Conservation (phyloP, 2,113 vertebrate species). For the Scolopax mira region DNA sequence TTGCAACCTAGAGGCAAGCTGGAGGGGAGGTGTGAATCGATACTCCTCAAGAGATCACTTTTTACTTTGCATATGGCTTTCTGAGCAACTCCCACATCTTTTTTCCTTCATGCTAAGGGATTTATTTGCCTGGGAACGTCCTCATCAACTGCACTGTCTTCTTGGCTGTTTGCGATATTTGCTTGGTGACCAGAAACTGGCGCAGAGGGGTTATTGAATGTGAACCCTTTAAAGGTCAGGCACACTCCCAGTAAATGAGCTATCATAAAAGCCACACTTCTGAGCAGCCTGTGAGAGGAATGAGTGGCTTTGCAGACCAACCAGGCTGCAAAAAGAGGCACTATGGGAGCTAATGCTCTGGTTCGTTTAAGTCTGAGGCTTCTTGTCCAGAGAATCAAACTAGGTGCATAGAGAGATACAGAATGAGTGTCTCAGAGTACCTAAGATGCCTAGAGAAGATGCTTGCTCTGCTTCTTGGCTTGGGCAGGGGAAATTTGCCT, state of each 20-base stretch:
- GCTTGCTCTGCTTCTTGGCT: not conserved
- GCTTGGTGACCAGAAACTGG: constrained; percentile 1
- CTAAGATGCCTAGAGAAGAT: not conserved
- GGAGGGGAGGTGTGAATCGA: not conserved
- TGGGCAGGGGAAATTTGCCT: not conserved
- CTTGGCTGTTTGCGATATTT: not conserved
- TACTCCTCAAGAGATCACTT: not conserved
- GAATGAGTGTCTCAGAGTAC: not conserved
- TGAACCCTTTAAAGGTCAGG: not conserved
- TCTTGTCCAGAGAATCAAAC: not conserved
- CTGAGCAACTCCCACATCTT: not conserved
- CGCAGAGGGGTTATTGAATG: not conserved
- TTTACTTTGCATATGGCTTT: not conserved
- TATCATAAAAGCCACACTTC: not conserved
- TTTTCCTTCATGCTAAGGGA: not conserved
- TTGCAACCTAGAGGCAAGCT: not conserved
- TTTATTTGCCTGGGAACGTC: not conserved
- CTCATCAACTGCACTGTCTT: not conserved
- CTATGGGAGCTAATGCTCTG: not conserved
- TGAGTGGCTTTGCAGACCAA: not conserved
- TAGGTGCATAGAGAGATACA: not conserved
- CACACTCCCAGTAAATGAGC: not conserved
- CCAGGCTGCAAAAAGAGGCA: not conserved
- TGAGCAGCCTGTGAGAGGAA: not conserved
- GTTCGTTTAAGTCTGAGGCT: not conserved